These are phyloP conservation scores for Bhutanitis thaidina DNA, from an alignment of 2,888 invertebrate species.

Conservation along the genomic window DNA sequence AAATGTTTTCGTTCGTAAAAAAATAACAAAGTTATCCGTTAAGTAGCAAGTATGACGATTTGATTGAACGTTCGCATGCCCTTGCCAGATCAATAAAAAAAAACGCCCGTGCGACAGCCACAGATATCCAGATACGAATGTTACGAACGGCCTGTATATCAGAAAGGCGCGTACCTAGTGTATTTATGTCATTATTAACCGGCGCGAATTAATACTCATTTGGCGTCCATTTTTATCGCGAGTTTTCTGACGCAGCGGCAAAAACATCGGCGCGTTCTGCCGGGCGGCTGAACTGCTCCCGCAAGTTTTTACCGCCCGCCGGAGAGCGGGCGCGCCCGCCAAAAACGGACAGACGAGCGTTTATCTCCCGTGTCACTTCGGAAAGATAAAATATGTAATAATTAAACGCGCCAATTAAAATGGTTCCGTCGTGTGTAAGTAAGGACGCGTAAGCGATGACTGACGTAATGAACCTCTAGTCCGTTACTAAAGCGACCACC, in stretches of 20 bases:
- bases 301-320: constrained; percentile 40
- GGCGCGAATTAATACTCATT: constrained; percentile 78
- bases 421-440: not conserved
- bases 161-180: constrained; percentile 50
- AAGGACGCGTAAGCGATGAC: not conserved
- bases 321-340: constrained; percentile 36
- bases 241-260: constrained; percentile 52
- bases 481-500: too few species aligned
- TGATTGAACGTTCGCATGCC: constrained; percentile 1
- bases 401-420: constrained; percentile 28
- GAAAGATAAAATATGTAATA: constrained; percentile 29
- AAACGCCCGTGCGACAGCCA: not conserved
- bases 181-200: constrained; percentile 80
- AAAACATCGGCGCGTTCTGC: constrained; percentile 50
- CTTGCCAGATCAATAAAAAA: not conserved
- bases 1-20: constrained; percentile 6
- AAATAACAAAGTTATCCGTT: constrained; percentile 1
- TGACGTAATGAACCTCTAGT: not conserved
- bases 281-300: constrained; percentile 31
- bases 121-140: not conserved
- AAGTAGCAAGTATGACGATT: constrained; percentile 10
- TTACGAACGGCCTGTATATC: constrained; percentile 48
- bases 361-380: constrained; percentile 36
- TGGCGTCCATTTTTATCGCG: constrained; percentile 69
- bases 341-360: constrained; percentile 44